A percentile compares a stretch with the other conserved stretches of the same genome.
phyloP scores from a whole-genome alignment of 1,140 invertebrate species.

The Pseudomyrmex flavicornis region DNA sequence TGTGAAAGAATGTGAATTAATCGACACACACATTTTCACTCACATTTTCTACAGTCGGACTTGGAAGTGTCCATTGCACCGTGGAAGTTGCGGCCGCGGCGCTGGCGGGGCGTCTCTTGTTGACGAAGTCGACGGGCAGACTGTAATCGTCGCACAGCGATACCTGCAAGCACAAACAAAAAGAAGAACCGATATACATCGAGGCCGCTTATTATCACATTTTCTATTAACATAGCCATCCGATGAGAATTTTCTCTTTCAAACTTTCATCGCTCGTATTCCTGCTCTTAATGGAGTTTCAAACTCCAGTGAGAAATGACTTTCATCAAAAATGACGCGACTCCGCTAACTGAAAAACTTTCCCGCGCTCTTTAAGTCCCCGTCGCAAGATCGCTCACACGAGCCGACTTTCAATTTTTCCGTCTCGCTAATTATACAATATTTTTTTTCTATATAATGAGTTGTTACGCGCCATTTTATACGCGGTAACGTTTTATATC shows the following conservation, averaged over 20 bases:
- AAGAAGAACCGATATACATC: slow-evolving; percentile 16
- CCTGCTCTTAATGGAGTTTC: slow-evolving; percentile 40
- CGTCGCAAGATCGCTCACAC: not conserved
- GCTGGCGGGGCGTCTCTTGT: slow-evolving; percentile 87
- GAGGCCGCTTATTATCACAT: slow-evolving; percentile 33
- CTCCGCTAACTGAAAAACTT: slow-evolving; percentile 57
- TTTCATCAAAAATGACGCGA: slow-evolving; percentile 43
- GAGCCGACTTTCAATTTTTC: slow-evolving; percentile 5
- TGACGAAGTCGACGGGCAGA: slow-evolving; percentile 91
- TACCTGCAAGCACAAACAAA: slow-evolving; percentile 87
- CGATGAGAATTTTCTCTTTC: slow-evolving; percentile 28
- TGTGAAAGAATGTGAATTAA: too few relatives aligned
- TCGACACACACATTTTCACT: slow-evolving; percentile 71
- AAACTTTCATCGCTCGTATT: slow-evolving; percentile 20
- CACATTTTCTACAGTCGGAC: slow-evolving; percentile 88
- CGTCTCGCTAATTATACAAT: not conserved
- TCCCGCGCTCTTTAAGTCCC: slow-evolving; percentile 9
- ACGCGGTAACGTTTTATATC: not conserved
- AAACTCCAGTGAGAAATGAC: slow-evolving; percentile 35
- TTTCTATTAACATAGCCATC: slow-evolving; percentile 23
- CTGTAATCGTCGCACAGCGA: slow-evolving; percentile 92
- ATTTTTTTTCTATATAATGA: not conserved
- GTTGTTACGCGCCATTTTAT: not conserved
- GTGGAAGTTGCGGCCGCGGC: slow-evolving; percentile 86
- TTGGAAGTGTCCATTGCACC: slow-evolving; percentile 86